Base-by-base conservation (phyloP, 2,888 invertebrate genomes). In the Empis livida region DNA sequence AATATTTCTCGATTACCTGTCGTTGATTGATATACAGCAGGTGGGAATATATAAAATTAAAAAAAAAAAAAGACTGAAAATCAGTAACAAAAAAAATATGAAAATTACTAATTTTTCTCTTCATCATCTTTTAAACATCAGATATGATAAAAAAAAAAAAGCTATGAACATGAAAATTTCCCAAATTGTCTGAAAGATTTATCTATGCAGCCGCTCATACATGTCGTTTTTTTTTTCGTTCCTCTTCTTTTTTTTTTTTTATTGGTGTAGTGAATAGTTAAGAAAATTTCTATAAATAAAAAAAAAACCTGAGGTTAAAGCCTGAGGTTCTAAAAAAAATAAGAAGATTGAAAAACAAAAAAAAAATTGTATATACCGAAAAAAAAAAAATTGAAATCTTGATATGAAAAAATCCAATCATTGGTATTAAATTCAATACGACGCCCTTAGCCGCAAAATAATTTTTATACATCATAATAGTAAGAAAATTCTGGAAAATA, bases 381-480 rank as follows among this genome's bases (percentile, higher is more conserved):
- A 37, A 37, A 15, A 37, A 37, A 37, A n/a, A 37, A 13, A 5
- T 17, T 20, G 6, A 10, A 41, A 27, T 13, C 16, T 20, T 15
- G 15, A 13, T 23, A 17, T 42, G 17, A 17, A 51, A 50, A 53
- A 53, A 53, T 47, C 49, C 51, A 51, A 49, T 53, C 51, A 50
- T 47, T 43, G 48, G 49, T 53, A 53, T 53, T 47, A 51, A 51
- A 53, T 53, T 49, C 50, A 53, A 51, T 46, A 50, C 48, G 50
- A 53, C 50, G 53, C 53, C 51, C 39, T 49, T 50, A 51, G 53
- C 51, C 53, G 53, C 53, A 53, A 53, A 49, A 51, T 27, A 8
- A 27, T 27, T 27, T 27, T 27, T 27, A 27, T 27, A 8, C 23
- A 8, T 27, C 20, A 27, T 27, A 27, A 27, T 27, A 27, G 5